phyloP scores from a whole-genome alignment of 2,797 vertebrate genomes.

The Distichodus sexfasciatus region DNA sequence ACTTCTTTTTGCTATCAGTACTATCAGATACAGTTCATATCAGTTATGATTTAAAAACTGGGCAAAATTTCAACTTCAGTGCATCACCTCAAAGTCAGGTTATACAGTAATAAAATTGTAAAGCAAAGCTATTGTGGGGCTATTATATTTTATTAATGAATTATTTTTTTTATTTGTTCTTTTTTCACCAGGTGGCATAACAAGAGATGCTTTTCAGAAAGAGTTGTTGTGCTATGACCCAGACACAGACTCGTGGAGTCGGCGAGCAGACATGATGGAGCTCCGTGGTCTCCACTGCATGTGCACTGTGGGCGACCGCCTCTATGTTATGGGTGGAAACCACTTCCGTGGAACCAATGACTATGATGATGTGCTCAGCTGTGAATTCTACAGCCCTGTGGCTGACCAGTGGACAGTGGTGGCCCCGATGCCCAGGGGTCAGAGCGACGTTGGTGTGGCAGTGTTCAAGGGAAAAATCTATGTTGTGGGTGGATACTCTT shows the following conservation, averaged over 20 bases:
- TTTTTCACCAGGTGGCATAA: conserved; percentile 74
- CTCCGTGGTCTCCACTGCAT: conserved; percentile 82
- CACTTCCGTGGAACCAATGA: conserved; percentile 78
- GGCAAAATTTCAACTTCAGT: no score
- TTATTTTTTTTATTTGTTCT: not conserved
- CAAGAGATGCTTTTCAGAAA: conserved; percentile 80
- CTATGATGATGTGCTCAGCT: conserved; percentile 79
- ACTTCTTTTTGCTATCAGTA: no score
- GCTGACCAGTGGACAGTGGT: conserved; percentile 77
- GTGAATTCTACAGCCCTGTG: conserved; percentile 76
- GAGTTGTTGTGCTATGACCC: conserved; percentile 77
- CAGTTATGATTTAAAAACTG: no score
- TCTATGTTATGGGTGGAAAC: conserved; percentile 82
- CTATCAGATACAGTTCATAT: no score
- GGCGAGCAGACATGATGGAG: conserved; percentile 74
- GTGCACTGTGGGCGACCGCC: conserved; percentile 75
- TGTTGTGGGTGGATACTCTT: conserved; percentile 82
- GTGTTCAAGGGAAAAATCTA: conserved; percentile 75
- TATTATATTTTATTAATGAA: no score
- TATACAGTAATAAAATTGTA: no score
- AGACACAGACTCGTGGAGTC: conserved; percentile 63
- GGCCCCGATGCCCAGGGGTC: conserved; percentile 75
- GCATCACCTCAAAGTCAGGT: no score
- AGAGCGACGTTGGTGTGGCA: conserved; percentile 79
- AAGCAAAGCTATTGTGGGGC: no score